Evolutionary conservation across 1,140 invertebrate species (phyloP).

Genomic region (Drosophila takahashii): DNA sequence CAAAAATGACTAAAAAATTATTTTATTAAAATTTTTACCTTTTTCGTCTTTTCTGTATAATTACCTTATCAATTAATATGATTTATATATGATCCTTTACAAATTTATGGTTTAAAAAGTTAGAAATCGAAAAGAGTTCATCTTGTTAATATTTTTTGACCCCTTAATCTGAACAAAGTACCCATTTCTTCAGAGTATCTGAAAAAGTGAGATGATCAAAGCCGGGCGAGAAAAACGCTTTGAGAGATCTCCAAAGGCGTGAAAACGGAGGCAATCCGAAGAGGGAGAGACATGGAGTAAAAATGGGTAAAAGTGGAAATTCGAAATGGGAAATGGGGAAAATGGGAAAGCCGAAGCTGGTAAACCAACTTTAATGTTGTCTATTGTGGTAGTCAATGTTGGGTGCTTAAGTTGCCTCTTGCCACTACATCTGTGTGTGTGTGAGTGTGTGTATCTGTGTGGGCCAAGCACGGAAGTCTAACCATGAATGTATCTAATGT

Average conservation of each 20-base stretch:
- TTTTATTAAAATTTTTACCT: too few relatives aligned
- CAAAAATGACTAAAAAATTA: too few relatives aligned
- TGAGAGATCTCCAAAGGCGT: slow-evolving; percentile 49
- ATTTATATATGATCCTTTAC: too few relatives aligned
- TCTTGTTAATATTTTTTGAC: not conserved
- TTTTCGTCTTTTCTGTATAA: too few relatives aligned
- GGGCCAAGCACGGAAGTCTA: slow-evolving; percentile 64
- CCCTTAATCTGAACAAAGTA: not conserved
- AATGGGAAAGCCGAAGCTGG: slow-evolving; percentile 40
- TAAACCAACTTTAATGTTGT: slow-evolving; percentile 73
- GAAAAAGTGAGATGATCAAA: slow-evolving; percentile 22
- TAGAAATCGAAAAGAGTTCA: too few relatives aligned
- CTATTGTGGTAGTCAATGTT: slow-evolving; percentile 80
- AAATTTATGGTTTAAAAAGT: too few relatives aligned
- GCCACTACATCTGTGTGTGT: slow-evolving; percentile 41
- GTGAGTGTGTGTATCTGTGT: slow-evolving; percentile 26
- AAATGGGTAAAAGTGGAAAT: slow-evolving; percentile 10
- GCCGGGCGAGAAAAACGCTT: slow-evolving; percentile 31
- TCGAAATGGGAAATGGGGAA: slow-evolving; percentile 10
- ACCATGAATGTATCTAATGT: slow-evolving; percentile 81
- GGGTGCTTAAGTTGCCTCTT: slow-evolving; percentile 77
- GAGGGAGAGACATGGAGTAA: slow-evolving; percentile 1
- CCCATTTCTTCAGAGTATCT: slow-evolving; percentile 12
- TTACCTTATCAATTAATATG: too few relatives aligned
- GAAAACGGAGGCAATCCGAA: slow-evolving; percentile 23